phyloP scores from a whole-genome alignment of 1,140 invertebrate species.

The Caerostris darwini region DNA sequence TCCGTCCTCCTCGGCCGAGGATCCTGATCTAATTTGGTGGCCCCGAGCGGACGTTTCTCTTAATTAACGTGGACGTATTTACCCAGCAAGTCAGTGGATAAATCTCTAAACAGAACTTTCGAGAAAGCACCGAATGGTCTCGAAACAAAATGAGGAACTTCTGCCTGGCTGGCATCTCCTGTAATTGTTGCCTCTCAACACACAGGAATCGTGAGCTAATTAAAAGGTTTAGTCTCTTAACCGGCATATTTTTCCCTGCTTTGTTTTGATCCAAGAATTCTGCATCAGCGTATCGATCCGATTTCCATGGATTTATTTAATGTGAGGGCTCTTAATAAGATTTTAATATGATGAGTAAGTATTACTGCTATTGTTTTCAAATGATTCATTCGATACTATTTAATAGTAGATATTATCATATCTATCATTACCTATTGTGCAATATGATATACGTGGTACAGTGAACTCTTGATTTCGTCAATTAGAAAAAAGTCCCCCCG shows the following conservation, averaged over 20 bases:
- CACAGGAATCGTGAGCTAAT: neutral
- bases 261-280: too few relatives aligned
- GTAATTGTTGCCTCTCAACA: neutral
- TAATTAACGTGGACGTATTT: neutral
- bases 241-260: neutral
- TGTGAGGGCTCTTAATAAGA: too few relatives aligned
- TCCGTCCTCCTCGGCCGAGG: neutral
- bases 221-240: neutral
- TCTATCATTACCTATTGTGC: too few relatives aligned
- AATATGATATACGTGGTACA: too few relatives aligned
- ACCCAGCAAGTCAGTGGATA: neutral
- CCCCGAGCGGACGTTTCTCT: conserved; percentile 2
- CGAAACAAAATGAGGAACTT: neutral
- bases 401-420: too few relatives aligned
- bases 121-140: neutral
- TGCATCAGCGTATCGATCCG: too few relatives aligned
- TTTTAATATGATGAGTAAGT: too few relatives aligned
- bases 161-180: neutral
- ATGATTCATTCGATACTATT: too few relatives aligned
- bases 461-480: too few relatives aligned
- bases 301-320: too few relatives aligned
- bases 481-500: too few relatives aligned
- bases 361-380: too few relatives aligned
- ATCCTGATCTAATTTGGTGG: conserved; percentile 21
- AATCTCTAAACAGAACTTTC: neutral